Percentiles rank a stretch among this genome's conserved stretches.
Evolutionary conservation across 64 coral and sea anemone species (phyloP).

Genomic region (Stichodactyla mertensii): DNA sequence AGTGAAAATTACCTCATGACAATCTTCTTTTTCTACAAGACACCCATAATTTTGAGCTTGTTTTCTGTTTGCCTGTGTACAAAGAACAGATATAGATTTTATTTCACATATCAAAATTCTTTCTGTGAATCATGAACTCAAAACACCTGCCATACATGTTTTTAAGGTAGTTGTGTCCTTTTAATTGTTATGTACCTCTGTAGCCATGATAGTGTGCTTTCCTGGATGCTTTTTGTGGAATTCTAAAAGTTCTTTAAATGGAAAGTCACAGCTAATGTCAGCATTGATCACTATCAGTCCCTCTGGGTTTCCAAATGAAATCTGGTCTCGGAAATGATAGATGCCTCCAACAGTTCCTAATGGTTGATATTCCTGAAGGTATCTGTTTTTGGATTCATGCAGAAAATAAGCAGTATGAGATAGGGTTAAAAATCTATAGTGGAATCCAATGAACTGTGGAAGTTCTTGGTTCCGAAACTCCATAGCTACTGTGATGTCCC

Average conservation of each 20-base stretch:
- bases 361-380: constrained; percentile 96
- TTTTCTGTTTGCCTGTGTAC: constrained; percentile 70
- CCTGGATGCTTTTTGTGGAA: constrained; percentile 86
- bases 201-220: constrained; percentile 89
- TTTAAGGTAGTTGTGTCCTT: too few relatives aligned
- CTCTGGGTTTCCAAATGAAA: constrained; percentile 86
- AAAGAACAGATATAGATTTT: background rate
- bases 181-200: constrained; percentile 51
- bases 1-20: constrained; percentile 52
- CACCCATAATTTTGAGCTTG: constrained; percentile 90
- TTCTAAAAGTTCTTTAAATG: constrained; percentile 75
- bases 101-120: too few relatives aligned
- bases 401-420: background rate
- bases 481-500: too few relatives aligned
- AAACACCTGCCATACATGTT: too few relatives aligned
- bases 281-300: constrained; percentile 85
- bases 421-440: too few relatives aligned
- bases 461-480: too few relatives aligned
- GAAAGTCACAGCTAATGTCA: constrained; percentile 86
- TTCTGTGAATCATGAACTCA: too few relatives aligned
- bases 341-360: constrained; percentile 90
- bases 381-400: constrained; percentile 26
- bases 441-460: too few relatives aligned
- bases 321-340: constrained; percentile 98
- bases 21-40: constrained; percentile 72